Evolutionary conservation across 1,140 invertebrate species (phyloP).

Genomic region (Zophobas atratus): DNA sequence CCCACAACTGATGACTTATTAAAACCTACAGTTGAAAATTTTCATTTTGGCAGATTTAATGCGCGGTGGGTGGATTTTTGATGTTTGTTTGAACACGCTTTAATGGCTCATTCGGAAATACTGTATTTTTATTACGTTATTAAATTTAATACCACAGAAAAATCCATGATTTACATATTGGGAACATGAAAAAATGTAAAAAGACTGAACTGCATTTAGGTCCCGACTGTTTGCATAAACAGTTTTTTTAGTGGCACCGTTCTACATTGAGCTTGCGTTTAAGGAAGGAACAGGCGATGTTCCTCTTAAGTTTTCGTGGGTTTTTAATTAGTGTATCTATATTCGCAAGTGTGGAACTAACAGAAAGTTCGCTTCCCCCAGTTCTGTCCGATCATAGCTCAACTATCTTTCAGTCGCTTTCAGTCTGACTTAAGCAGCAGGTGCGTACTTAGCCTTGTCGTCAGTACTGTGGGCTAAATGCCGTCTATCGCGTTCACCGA

Average conservation of each 20-base stretch:
- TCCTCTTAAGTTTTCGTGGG: conserved; percentile 23
- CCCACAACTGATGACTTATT: conserved; percentile 38
- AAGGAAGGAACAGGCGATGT: conserved; percentile 17
- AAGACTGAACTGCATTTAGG: too few relatives aligned
- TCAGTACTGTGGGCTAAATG: conserved; percentile 40
- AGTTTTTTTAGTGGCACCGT: neutral
- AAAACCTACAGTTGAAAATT: conserved; percentile 24
- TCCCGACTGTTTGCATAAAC: neutral
- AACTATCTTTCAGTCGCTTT: conserved; percentile 34
- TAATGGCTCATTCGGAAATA: neutral
- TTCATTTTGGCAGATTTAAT: conserved; percentile 19
- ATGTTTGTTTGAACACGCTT: too few relatives aligned
- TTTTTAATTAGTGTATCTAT: conserved; percentile 10
- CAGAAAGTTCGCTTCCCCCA: conserved; percentile 45
- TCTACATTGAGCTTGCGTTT: conserved; percentile 25
- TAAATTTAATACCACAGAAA: neutral
- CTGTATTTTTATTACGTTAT: conserved; percentile 12
- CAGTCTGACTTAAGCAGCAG: conserved; percentile 12
- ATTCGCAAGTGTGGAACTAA: conserved; percentile 13
- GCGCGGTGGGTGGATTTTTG: conserved; percentile 8
- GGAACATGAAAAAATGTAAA: too few relatives aligned
- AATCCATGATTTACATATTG: neutral
- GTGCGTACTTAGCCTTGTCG: neutral
- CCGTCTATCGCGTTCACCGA: conserved; percentile 40
- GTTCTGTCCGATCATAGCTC: conserved; percentile 27